A percentile compares a stretch with the other conserved stretches of the same genome.
Conservation (phyloP, 2,797 vertebrate species). For the Miichthys miiuy region DNA sequence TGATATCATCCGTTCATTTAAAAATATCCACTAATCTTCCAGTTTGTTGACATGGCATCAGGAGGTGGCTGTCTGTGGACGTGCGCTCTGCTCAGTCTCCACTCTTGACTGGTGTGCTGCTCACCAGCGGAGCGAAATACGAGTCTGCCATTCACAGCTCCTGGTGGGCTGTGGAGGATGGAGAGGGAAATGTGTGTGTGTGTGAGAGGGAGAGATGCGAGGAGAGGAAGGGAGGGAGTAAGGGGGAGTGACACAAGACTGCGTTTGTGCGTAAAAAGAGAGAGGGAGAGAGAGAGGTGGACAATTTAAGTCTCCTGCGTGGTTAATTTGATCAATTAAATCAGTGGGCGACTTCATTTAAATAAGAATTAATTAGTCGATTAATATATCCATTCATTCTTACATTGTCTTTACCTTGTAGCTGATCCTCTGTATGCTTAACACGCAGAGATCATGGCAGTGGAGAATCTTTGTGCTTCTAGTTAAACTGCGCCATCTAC, state of each 20-base stretch:
- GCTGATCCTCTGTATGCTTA: slow-evolving; percentile 9
- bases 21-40: slow-evolving; percentile 17
- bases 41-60: slow-evolving; percentile 22
- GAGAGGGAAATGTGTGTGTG: slow-evolving; percentile 21
- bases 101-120: slow-evolving; percentile 34
- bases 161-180: slow-evolving; percentile 60
- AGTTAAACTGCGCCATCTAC: slow-evolving; percentile 72
- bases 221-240: slow-evolving; percentile 46
- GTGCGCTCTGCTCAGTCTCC: slow-evolving; percentile 64
- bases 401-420: background rate
- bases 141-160: slow-evolving; percentile 66
- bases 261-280: slow-evolving; percentile 38
- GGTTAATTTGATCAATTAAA: slow-evolving; percentile 28
- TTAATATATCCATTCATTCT: slow-evolving; percentile 3
- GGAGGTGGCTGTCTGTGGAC: slow-evolving; percentile 7
- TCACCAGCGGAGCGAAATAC: slow-evolving; percentile 44
- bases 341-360: slow-evolving; percentile 12
- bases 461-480: slow-evolving; percentile 4
- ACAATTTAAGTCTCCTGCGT: slow-evolving; percentile 6
- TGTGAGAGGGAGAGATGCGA: slow-evolving; percentile 23
- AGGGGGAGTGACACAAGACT: slow-evolving; percentile 69
- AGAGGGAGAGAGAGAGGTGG: slow-evolving; percentile 4
- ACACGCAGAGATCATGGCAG: background rate
- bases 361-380: background rate
- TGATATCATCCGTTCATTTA: background rate